Conservation (phyloP, 2,888 invertebrate genomes). For the Monopis laevigella region DNA sequence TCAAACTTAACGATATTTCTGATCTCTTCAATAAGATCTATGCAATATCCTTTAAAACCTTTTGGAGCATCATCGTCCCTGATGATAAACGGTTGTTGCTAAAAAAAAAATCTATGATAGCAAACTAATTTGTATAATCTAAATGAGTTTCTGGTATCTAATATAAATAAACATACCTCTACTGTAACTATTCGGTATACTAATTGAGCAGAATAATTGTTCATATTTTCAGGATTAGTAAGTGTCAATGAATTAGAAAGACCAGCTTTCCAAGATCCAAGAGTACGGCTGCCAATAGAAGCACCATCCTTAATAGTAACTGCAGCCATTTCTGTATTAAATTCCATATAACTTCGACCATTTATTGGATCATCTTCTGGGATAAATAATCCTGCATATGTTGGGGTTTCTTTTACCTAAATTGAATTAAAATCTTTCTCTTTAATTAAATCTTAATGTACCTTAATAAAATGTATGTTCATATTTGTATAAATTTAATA, state of each 20-base stretch:
- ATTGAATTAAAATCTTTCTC: too few species aligned
- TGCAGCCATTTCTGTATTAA: slow-evolving; percentile 75
- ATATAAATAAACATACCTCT: slow-evolving; percentile 77
- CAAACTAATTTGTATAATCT: too few species aligned
- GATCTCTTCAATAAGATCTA: slow-evolving; percentile 91
- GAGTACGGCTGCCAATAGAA: slow-evolving; percentile 73
- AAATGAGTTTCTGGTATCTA: too few species aligned
- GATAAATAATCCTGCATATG: slow-evolving; percentile 74
- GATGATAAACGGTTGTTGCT: slow-evolving; percentile 88
- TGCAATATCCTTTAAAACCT: slow-evolving; percentile 88
- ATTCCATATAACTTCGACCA: slow-evolving; percentile 79
- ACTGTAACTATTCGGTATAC: slow-evolving; percentile 90
- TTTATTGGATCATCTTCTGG: slow-evolving; percentile 71
- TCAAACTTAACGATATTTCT: slow-evolving; percentile 86
- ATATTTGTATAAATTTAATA: too few species aligned
- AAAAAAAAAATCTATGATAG: slow-evolving; percentile 32
- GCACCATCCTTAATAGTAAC: slow-evolving; percentile 78
- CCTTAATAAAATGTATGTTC: too few species aligned
- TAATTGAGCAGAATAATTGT: slow-evolving; percentile 80
- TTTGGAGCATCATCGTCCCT: slow-evolving; percentile 72
- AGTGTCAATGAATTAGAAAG: slow-evolving; percentile 73
- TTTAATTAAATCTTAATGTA: too few species aligned
- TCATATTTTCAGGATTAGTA: slow-evolving; percentile 72
- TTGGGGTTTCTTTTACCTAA: slow-evolving; percentile 72
- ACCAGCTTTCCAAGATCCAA: slow-evolving; percentile 84